Percentiles rank a stretch among this genome's conserved stretches.
These are phyloP conservation scores for Cerastis rubricosa DNA, from an alignment of 2,888 invertebrate species.

Conservation along the genomic window DNA sequence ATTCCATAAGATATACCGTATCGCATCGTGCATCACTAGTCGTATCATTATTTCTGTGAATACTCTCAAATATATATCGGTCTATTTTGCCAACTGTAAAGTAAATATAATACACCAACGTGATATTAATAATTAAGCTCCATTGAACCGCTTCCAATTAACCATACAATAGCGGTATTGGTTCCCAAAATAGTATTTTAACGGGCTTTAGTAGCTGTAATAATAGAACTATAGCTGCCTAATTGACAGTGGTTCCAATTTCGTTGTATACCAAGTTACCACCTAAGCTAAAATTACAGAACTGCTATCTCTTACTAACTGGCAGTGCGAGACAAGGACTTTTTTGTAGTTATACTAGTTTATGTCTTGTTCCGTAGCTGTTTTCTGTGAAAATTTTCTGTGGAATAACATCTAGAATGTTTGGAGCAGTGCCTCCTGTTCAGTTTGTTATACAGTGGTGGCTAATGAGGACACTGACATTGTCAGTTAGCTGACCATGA, in stretches of 20 bases:
- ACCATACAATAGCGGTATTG: background rate
- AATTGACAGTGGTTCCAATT: background rate
- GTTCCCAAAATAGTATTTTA: conserved; percentile 13
- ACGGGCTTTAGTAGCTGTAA: background rate
- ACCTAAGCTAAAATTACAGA: background rate
- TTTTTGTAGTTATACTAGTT: background rate
- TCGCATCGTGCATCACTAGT: background rate
- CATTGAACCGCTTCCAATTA: conserved; percentile 34
- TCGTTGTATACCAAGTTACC: background rate
- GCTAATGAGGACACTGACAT: background rate
- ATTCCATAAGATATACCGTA: background rate
- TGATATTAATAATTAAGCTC: conserved; percentile 19
- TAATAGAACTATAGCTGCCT: background rate
- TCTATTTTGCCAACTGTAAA: conserved; percentile 16
- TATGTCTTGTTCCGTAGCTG: background rate
- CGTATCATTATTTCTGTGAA: conserved; percentile 9
- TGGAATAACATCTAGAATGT: background rate
- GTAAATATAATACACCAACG: conserved; percentile 1
- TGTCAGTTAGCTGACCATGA: background rate
- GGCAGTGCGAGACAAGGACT: background rate
- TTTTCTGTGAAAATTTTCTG: background rate
- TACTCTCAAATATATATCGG: conserved; percentile 1
- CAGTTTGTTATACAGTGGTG: background rate
- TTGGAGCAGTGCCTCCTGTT: background rate
- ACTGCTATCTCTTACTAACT: background rate